Evolutionary conservation across 2,797 vertebrate species (phyloP).

Genomic region (Jordanella pulchra): DNA sequence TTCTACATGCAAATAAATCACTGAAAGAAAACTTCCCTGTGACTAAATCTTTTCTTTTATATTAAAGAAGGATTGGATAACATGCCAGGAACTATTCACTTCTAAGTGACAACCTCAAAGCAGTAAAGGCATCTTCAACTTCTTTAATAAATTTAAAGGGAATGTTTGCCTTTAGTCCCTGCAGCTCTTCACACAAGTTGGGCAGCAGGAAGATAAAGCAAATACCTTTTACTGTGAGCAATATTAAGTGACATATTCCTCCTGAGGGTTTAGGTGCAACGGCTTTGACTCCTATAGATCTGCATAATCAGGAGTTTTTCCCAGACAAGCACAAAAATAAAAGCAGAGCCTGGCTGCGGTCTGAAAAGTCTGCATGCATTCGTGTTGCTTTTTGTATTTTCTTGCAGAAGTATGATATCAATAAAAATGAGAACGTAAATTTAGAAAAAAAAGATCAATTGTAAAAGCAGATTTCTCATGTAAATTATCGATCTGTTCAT

Average conservation of each 20-base stretch:
- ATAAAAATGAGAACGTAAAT: neutral
- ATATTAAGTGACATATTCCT: constrained; percentile 28
- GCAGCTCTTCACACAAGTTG: constrained; percentile 30
- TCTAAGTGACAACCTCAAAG: constrained; percentile 36
- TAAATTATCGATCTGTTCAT: neutral
- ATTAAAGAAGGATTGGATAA: constrained; percentile 24
- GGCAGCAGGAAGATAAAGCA: constrained; percentile 50
- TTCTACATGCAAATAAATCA: constrained; percentile 14
- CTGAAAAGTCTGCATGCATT: neutral
- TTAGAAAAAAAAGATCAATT: neutral
- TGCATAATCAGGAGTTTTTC: constrained; percentile 16
- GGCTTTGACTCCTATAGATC: constrained; percentile 6
- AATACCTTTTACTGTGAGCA: constrained; percentile 47
- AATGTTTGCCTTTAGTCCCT: constrained; percentile 48
- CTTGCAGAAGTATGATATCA: neutral
- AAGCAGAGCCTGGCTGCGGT: neutral
- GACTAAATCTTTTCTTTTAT: neutral
- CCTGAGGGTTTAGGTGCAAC: constrained; percentile 16
- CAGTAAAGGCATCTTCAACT: constrained; percentile 29
- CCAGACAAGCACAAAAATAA: constrained; percentile 1
- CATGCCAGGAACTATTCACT: constrained; percentile 37
- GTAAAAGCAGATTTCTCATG: too few species aligned
- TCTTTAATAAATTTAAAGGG: constrained; percentile 32
- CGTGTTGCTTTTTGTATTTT: neutral
- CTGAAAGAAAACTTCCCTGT: constrained; percentile 5